These are phyloP conservation scores for Coelinius sp. DNA, from an alignment of 2,888 invertebrate genomes.

Conservation along the genomic window DNA sequence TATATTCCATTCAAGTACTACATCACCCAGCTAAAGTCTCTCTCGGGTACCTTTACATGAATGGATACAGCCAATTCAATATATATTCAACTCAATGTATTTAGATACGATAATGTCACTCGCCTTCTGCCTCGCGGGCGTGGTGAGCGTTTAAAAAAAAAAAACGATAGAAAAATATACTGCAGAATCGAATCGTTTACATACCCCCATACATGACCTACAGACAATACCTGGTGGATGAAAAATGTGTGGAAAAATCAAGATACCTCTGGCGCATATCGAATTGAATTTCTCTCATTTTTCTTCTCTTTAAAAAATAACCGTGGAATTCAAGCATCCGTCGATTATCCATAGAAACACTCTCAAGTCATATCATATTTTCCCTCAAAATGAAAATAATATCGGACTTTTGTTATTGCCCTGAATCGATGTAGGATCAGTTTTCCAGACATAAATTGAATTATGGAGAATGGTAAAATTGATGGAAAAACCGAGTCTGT, in stretches of 20 bases:
- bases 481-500: neutral
- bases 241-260: conserved; percentile 19
- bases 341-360: neutral
- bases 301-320: conserved; percentile 4
- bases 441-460: neutral
- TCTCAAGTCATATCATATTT: neutral
- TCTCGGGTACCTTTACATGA: neutral
- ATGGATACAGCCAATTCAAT: conserved; percentile 1
- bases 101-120: conserved; percentile 24
- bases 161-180: neutral
- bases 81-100: conserved; percentile 17
- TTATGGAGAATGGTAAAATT: neutral
- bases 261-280: neutral
- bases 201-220: neutral
- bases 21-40: conserved; percentile 16
- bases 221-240: conserved; percentile 2
- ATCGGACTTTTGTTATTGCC: neutral
- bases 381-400: neutral
- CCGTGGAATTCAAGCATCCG: neutral
- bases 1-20: conserved; percentile 12
- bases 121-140: neutral
- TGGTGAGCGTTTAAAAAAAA: neutral
- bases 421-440: neutral
- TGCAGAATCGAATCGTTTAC: neutral
- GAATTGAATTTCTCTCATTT: conserved; percentile 1